phyloP scores from a whole-genome alignment of 2,113 vertebrate species.

The Lepisosteus oculatus region DNA sequence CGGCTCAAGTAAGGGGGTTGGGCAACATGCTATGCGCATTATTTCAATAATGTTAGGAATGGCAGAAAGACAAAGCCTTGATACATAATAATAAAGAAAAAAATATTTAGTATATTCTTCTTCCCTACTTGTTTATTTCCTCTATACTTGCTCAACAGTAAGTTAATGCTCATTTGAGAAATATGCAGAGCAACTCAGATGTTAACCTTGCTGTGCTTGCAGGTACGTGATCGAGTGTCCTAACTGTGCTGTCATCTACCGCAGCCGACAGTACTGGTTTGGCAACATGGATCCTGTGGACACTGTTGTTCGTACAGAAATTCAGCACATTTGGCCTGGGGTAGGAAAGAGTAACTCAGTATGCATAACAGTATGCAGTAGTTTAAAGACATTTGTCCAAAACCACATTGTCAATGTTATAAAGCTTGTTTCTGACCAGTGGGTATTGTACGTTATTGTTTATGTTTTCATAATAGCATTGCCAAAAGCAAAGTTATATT shows the following conservation, averaged over 20 bases:
- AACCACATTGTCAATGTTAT: no score
- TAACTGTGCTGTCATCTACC: slow-evolving; percentile 91
- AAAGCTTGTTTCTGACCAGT: no score
- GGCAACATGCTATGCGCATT: background rate
- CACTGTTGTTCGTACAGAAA: slow-evolving; percentile 95
- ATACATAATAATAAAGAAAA: no score
- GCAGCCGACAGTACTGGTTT: slow-evolving; percentile 97
- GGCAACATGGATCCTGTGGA: slow-evolving; percentile 99
- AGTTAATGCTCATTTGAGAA: no score
- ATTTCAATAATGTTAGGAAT: background rate
- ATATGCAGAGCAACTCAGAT: background rate
- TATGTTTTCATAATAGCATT: no score
- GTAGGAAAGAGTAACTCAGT: slow-evolving; percentile 62
- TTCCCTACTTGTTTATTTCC: no score
- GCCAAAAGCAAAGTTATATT: no score
- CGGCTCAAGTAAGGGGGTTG: background rate
- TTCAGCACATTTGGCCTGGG: slow-evolving; percentile 96
- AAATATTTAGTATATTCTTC: no score
- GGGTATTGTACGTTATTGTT: no score
- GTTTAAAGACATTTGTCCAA: no score
- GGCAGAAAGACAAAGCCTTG: no score
- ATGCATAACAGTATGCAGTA: background rate
- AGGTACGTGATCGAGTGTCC: slow-evolving; percentile 97
- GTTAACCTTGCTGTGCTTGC: slow-evolving; percentile 21
- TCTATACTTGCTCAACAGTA: no score